These are phyloP conservation scores for Luidia sarsii DNA, from an alignment of 53 echinoderm and acorn worm genomes.

Conservation along the genomic window DNA sequence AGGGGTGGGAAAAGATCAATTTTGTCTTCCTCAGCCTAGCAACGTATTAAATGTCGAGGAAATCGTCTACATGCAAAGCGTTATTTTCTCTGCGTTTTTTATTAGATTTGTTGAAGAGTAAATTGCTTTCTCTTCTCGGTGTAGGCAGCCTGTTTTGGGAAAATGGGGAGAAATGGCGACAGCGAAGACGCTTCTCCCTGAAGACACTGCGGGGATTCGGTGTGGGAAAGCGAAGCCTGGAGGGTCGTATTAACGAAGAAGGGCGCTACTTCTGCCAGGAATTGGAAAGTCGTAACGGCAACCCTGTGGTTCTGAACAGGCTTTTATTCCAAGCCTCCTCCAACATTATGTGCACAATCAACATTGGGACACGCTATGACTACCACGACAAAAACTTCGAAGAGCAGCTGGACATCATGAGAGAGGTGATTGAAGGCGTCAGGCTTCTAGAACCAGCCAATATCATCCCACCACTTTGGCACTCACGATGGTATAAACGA, in stretches of 20 bases:
- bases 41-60: too few species aligned
- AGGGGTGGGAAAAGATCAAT: too few species aligned
- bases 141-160: slow-evolving; percentile 49
- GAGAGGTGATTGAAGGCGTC: slow-evolving; percentile 35
- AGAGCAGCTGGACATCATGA: slow-evolving; percentile 34
- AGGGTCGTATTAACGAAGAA: slow-evolving; percentile 40
- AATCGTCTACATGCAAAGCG: too few species aligned
- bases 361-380: slow-evolving; percentile 8
- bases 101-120: too few species aligned
- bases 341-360: slow-evolving; percentile 45
- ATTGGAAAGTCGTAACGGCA: slow-evolving; percentile 14
- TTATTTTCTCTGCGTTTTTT: too few species aligned
- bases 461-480: slow-evolving; percentile 55
- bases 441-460: slow-evolving; percentile 50
- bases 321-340: slow-evolving; percentile 42
- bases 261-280: slow-evolving; percentile 47
- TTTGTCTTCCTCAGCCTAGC: too few species aligned
- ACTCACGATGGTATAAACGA: slow-evolving; percentile 32
- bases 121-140: background rate
- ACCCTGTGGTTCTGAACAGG: slow-evolving; percentile 26
- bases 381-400: slow-evolving; percentile 31
- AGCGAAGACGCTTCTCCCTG: slow-evolving; percentile 32
- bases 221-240: slow-evolving; percentile 38
- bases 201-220: slow-evolving; percentile 47
- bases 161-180: slow-evolving; percentile 39